phyloP scores from a whole-genome alignment of 1,140 invertebrate genomes.

The Tenebrio molitor region DNA sequence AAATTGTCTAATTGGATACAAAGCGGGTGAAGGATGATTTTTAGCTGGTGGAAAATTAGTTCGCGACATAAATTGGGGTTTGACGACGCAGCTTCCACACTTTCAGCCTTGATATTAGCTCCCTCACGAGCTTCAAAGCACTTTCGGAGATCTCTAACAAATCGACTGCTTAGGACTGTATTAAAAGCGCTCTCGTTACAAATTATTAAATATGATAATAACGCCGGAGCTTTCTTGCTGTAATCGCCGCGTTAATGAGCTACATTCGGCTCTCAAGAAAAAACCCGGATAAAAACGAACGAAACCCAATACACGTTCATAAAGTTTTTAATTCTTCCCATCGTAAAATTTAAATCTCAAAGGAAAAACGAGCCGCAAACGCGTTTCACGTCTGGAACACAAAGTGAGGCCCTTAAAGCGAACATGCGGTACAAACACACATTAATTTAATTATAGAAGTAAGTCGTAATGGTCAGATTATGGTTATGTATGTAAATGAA shows the following conservation, averaged over 20 bases:
- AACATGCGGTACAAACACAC: conserved; percentile 19
- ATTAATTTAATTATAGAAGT: conserved; percentile 43
- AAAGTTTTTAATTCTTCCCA: conserved; percentile 9
- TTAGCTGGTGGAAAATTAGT: background rate
- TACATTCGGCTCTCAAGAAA: too few species aligned
- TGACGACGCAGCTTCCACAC: too few species aligned
- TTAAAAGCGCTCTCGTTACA: conserved; percentile 6
- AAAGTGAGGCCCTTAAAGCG: conserved; percentile 2
- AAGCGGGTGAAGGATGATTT: too few species aligned
- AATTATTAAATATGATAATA: conserved; percentile 16
- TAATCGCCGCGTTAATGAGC: too few species aligned
- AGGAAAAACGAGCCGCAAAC: conserved; percentile 9
- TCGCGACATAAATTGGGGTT: background rate
- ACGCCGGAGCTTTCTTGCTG: too few species aligned
- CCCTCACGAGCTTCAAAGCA: background rate
- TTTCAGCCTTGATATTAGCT: background rate
- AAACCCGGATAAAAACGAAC: background rate
- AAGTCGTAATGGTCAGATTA: conserved; percentile 41
- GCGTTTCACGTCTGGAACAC: background rate
- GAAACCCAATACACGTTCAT: conserved; percentile 8
- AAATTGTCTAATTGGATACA: too few species aligned
- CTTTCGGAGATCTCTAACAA: background rate
- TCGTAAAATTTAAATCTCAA: conserved; percentile 38
- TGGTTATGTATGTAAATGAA: conserved; percentile 29
- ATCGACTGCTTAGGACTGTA: background rate